Conservation (phyloP, 2,797 vertebrate species). For the Eulemur rubriventer region DNA sequence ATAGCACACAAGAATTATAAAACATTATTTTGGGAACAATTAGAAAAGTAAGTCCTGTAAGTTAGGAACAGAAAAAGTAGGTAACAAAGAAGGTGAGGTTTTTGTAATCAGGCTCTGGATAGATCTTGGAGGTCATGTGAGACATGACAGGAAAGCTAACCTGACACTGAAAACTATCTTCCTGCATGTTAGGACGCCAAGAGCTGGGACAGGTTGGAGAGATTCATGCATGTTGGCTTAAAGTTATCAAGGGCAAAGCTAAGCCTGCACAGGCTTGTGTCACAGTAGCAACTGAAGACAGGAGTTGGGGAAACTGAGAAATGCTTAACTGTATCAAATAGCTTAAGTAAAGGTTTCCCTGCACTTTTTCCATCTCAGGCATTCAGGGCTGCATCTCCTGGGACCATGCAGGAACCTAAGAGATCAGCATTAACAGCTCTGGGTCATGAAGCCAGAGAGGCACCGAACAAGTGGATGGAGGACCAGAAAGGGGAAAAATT, state of each 20-base stretch:
- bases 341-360: neutral
- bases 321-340: neutral
- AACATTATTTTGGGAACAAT: neutral
- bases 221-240: accelerated
- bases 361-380: neutral
- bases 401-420: neutral
- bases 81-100: neutral
- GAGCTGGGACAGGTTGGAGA: neutral
- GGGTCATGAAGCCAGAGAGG: neutral
- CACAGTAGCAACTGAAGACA: neutral
- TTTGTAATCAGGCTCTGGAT: neutral
- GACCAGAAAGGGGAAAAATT: neutral
- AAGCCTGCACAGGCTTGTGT: neutral
- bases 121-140: accelerated
- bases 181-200: accelerated
- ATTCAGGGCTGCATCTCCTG: neutral
- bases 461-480: neutral
- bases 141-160: neutral
- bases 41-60: neutral
- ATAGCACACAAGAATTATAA: neutral
- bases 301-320: neutral
- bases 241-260: neutral
- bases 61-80: neutral
- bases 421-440: neutral
- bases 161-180: neutral